Percentiles rank a stretch among this genome's conserved stretches.
Conservation (phyloP, 1,140 invertebrate genomes). For the Planococcus citri region DNA sequence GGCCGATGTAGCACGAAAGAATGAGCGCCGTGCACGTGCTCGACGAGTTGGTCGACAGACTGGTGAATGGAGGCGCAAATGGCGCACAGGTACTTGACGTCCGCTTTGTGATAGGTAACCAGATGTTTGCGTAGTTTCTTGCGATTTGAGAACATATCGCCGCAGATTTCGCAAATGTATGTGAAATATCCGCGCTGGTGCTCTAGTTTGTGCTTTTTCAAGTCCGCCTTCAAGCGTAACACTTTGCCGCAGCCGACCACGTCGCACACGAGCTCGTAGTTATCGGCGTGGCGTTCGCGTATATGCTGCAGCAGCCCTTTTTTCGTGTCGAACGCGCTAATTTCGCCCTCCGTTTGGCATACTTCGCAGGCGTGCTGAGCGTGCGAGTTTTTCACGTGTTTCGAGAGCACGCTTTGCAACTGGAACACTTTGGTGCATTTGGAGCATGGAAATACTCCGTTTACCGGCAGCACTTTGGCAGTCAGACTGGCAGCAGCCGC, state of each 20-base stretch:
- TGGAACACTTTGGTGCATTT: constrained; percentile 27
- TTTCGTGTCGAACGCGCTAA: constrained; percentile 37
- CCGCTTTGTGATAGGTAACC: constrained; percentile 32
- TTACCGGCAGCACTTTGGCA: constrained; percentile 17
- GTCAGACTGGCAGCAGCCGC: constrained; percentile 10
- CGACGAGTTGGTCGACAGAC: constrained; percentile 42
- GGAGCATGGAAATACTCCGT: constrained; percentile 26
- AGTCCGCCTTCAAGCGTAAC: constrained; percentile 41
- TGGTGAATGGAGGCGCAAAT: constrained; percentile 44
- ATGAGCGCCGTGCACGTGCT: constrained; percentile 42
- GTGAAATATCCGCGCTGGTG: constrained; percentile 38
- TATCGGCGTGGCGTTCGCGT: constrained; percentile 41
- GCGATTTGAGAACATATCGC: constrained; percentile 44
- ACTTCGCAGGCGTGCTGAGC: constrained; percentile 24
- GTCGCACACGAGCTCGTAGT: constrained; percentile 40
- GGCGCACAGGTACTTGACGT: constrained; percentile 41
- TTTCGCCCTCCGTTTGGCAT: constrained; percentile 36
- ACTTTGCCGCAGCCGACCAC: constrained; percentile 40
- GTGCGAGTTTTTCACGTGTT: constrained; percentile 25
- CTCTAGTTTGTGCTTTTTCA: constrained; percentile 40
- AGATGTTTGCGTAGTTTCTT: constrained; percentile 48
- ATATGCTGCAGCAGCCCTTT: constrained; percentile 47
- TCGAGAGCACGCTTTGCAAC: constrained; percentile 22
- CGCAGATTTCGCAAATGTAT: constrained; percentile 47
- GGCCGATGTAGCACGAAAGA: constrained; percentile 37